These are phyloP conservation scores for Tokudaia muenninki DNA, from an alignment of 2,797 vertebrate species.

Conservation along the genomic window DNA sequence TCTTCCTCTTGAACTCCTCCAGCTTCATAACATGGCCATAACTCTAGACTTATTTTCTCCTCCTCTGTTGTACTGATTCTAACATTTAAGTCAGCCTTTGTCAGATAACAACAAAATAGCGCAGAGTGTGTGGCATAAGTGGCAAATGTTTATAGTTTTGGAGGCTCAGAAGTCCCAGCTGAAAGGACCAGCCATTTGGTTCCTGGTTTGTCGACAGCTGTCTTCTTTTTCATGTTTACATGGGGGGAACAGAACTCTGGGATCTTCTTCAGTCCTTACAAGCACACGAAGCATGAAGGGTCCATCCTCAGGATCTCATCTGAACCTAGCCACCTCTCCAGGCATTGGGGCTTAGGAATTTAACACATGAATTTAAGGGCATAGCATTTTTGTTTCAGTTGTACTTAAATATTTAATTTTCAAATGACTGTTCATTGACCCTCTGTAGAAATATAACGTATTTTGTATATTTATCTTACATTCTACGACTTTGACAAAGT, in stretches of 20 bases:
- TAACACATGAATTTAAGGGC: background rate
- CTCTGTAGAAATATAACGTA: background rate
- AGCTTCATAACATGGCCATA: background rate
- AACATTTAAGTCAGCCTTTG: background rate
- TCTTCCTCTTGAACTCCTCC: background rate
- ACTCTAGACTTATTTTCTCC: background rate
- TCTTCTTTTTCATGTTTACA: background rate
- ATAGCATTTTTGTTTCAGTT: background rate
- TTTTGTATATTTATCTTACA: background rate
- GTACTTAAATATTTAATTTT: slow-evolving; percentile 13
- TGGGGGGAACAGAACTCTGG: background rate
- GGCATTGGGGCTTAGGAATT: background rate
- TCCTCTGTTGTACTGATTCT: background rate
- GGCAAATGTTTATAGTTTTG: background rate
- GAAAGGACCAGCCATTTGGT: background rate
- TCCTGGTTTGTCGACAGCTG: background rate
- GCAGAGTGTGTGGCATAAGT: background rate
- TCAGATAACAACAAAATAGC: background rate
- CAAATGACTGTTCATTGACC: background rate
- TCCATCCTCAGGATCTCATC: background rate
- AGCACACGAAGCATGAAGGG: background rate
- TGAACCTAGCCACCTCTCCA: background rate
- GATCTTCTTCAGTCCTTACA: background rate
- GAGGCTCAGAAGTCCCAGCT: background rate
- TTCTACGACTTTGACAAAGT: background rate